Conservation (phyloP, 1,140 invertebrate genomes). For the Cecropterus lyciades region DNA sequence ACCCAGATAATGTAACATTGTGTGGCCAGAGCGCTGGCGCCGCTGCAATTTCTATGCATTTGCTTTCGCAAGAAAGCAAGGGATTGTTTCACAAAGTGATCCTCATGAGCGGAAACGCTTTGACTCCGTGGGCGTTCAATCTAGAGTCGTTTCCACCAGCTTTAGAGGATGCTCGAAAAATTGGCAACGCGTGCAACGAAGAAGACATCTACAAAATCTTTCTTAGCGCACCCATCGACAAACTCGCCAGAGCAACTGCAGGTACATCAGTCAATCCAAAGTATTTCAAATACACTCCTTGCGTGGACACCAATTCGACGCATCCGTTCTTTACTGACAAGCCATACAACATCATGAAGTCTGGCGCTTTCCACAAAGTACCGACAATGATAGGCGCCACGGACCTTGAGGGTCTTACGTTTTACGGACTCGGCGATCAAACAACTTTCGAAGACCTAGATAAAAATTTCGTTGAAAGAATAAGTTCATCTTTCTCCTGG, state of each 20-base stretch:
- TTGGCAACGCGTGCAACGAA: constrained; percentile 46
- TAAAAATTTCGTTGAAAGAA: constrained; percentile 54
- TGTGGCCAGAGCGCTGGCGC: constrained; percentile 82
- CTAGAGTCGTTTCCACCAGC: constrained; percentile 48
- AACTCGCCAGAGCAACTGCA: constrained; percentile 43
- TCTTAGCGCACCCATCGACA: constrained; percentile 42
- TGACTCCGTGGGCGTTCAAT: constrained; percentile 73
- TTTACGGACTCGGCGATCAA: constrained; percentile 59
- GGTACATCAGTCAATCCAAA: constrained; percentile 54
- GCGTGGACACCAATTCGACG: constrained; percentile 53
- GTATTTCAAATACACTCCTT: constrained; percentile 66
- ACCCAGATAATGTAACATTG: constrained; percentile 79
- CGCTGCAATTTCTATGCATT: constrained; percentile 62
- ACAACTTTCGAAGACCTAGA: constrained; percentile 54
- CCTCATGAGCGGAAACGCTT: constrained; percentile 59
- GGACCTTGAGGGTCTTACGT: constrained; percentile 62
- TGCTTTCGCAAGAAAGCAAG: constrained; percentile 59
- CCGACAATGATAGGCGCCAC: constrained; percentile 66
- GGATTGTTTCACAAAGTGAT: constrained; percentile 63
- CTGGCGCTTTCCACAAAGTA: constrained; percentile 65
- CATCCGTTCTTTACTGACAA: constrained; percentile 61
- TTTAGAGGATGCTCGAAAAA: constrained; percentile 60
- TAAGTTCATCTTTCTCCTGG: constrained; percentile 65
- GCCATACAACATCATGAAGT: constrained; percentile 61
- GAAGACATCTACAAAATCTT: constrained; percentile 59